Evolutionary conservation across 1,140 invertebrate genomes (phyloP), one percentile per base, ranked within the genome.

Genomic region (Helicoverpa zea): DNA sequence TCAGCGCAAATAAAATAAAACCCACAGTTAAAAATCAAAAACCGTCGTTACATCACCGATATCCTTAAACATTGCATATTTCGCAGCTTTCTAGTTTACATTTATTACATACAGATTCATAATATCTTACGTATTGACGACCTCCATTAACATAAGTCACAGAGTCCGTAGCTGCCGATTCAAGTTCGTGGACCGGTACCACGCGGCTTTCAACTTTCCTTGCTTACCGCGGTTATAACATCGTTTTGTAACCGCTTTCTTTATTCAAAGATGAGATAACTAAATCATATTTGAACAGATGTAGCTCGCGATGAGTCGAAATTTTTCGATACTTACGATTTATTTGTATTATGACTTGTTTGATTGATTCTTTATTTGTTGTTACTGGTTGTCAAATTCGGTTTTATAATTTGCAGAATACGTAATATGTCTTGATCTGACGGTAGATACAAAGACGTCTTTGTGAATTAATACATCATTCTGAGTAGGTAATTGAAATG

Each of bases 161-260:
- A 66, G 64, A 16, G 61, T 59, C n/a, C 29, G 14, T 23, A 52
- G 47, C 49, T 35, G 61, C 59, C 30, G 68, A 58, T 72, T 82
- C 70, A 81, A 82, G 82, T 75, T 86, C 76, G 59, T 58, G 29
- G 80, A 91, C 91, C 90, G 89, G 92, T 94, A 84, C 23, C 58
- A 51, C 30, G 72, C 90, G 92, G 84, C 91, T 94, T 94, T 94
- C 92, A 70, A 90, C 90, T 94, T 94, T 92, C 89, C 83, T 91
- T 84, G 58, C 35, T 5, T 35, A 3, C 14, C 61, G 82, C 75
- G 81, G 87, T 91, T 91, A 92, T 91, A 88, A 76, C 88, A 91
- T 91, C 84, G 84, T 92, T 87, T 87, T 89, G 88, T 91, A 91
- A 92, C 88, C 80, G 87, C 91, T 94, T 92, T 94, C 91, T 88